Percentiles rank a stretch among this genome's conserved stretches.
Evolutionary conservation across 2,888 invertebrate species (phyloP).

Genomic region (Spodoptera picta): DNA sequence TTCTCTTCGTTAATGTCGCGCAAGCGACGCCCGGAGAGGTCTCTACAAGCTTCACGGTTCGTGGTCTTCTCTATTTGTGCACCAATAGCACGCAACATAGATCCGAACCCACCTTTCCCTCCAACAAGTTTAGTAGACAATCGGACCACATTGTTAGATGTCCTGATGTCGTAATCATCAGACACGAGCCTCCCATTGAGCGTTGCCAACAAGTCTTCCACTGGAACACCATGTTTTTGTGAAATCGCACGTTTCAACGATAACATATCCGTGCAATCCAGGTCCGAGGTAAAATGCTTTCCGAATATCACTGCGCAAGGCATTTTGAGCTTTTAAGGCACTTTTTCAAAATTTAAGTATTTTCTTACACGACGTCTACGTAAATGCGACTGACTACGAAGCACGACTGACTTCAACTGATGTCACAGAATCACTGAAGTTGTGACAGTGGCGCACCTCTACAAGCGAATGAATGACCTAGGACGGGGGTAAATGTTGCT

Average conservation of each 20-base stretch:
- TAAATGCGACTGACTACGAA: not conserved
- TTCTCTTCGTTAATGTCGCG: conserved; percentile 99
- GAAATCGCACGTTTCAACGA: conserved; percentile 73
- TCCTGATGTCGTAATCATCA: conserved; percentile 68
- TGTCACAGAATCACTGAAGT: not conserved
- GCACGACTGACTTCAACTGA: conserved; percentile 5
- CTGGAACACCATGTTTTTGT: conserved; percentile 75
- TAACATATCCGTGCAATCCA: conserved; percentile 61
- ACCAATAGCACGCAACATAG: conserved; percentile 99
- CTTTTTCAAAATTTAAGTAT: not conserved
- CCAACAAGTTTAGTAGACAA: conserved; percentile 90
- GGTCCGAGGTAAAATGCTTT: conserved; percentile 61
- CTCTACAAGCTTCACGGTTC: conserved; percentile 98
- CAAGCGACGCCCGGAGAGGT: conserved; percentile 97
- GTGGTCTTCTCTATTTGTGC: conserved; percentile 99
- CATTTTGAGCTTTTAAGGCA: conserved; percentile 62
- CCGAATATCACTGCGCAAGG: conserved; percentile 73
- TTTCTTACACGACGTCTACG: too few relatives aligned
- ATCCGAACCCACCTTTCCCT: conserved; percentile 99
- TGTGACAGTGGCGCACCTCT: not conserved
- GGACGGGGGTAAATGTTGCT: too few relatives aligned
- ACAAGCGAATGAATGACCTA: conserved; percentile 1
- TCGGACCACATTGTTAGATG: conserved; percentile 82
- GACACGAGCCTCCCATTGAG: conserved; percentile 85
- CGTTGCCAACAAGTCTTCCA: conserved; percentile 85